These are phyloP conservation scores for Epinephelus awoara DNA, from an alignment of 2,797 vertebrate genomes.

Conservation along the genomic window DNA sequence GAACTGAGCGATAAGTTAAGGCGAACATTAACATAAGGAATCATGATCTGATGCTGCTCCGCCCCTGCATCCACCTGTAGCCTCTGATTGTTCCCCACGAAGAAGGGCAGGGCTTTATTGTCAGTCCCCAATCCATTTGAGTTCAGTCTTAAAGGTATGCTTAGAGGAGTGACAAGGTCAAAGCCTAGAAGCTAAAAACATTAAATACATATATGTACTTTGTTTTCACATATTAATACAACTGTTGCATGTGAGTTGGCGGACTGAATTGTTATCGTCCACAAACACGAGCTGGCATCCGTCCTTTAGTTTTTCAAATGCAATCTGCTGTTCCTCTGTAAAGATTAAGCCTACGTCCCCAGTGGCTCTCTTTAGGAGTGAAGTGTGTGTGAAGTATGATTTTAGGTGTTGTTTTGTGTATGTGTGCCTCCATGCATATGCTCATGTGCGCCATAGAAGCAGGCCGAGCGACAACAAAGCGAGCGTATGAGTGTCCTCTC, in stretches of 20 bases:
- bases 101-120: background rate
- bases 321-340: slow-evolving; percentile 61
- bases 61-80: background rate
- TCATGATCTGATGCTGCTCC: too few relatives aligned
- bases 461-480: slow-evolving; percentile 76
- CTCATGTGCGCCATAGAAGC: slow-evolving; percentile 63
- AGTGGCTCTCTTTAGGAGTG: slow-evolving; percentile 44
- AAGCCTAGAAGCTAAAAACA: background rate
- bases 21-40: too few relatives aligned
- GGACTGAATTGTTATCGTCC: slow-evolving; percentile 37
- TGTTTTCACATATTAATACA: background rate
- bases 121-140: background rate
- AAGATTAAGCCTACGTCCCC: slow-evolving; percentile 64
- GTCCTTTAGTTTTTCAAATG: slow-evolving; percentile 44
- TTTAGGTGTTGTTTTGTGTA: slow-evolving; percentile 56
- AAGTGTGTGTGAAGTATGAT: slow-evolving; percentile 62
- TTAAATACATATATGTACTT: background rate
- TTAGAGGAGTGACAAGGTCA: background rate
- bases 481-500: slow-evolving; percentile 73
- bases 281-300: slow-evolving; percentile 45
- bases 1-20: too few relatives aligned
- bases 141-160: background rate
- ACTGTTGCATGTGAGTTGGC: background rate
- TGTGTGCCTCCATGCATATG: slow-evolving; percentile 36
- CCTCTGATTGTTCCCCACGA: background rate